A percentile compares a stretch with the other conserved stretches of the same genome.
phyloP scores from a whole-genome alignment of 1,140 invertebrate species.

The Dendroctonus valens region DNA sequence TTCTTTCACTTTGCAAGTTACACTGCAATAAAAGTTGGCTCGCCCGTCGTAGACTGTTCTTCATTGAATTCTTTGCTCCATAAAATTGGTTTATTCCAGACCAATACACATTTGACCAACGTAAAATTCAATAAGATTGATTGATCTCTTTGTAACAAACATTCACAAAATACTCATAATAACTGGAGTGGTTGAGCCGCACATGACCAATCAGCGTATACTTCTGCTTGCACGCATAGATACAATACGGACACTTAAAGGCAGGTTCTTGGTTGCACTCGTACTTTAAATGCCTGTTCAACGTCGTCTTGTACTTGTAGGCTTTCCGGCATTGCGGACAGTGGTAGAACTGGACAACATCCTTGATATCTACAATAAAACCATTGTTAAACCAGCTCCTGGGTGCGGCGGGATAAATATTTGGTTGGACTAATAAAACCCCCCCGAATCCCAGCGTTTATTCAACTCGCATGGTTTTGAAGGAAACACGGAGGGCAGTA shows the following conservation, averaged over 20 bases:
- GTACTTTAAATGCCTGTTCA: slow-evolving; percentile 17
- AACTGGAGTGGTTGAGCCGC: not conserved
- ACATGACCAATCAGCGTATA: slow-evolving; percentile 6
- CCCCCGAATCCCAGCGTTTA: not conserved
- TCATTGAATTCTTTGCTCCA: no score
- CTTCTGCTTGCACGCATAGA: slow-evolving; percentile 40
- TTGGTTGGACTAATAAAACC: not conserved
- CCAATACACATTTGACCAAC: no score
- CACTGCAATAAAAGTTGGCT: no score
- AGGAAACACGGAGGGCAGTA: slow-evolving; percentile 13
- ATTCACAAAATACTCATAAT: not conserved
- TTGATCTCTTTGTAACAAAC: not conserved
- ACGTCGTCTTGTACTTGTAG: slow-evolving; percentile 10
- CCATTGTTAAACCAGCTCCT: not conserved
- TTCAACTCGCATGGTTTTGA: not conserved
- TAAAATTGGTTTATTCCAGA: no score
- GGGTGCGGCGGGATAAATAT: not conserved
- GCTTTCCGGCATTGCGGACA: slow-evolving; percentile 18
- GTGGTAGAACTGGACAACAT: not conserved
- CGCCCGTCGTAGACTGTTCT: no score
- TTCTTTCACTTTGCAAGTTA: no score
- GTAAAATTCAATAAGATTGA: no score
- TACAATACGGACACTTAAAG: slow-evolving; percentile 51
- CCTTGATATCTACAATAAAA: not conserved
- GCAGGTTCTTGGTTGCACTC: slow-evolving; percentile 49